Percentiles rank a stretch among this genome's conserved stretches.
These are phyloP conservation scores for Rhodophaea formosa DNA, from an alignment of 2,888 invertebrate species.

Conservation along the genomic window DNA sequence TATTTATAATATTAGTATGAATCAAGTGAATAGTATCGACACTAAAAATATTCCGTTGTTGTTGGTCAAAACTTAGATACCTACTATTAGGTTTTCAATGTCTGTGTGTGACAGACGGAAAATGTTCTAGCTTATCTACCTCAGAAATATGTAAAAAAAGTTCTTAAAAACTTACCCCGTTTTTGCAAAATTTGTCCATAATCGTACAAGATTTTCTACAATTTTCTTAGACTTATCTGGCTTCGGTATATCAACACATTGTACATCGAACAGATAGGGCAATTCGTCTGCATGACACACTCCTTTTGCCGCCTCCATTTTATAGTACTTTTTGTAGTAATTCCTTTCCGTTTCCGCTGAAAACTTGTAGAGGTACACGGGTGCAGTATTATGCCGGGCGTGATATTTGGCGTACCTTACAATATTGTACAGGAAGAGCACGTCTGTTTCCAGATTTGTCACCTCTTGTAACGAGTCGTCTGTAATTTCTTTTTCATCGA, in stretches of 20 bases:
- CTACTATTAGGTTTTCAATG: too few relatives aligned
- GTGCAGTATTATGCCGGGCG: conserved; percentile 35
- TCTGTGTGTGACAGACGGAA: too few relatives aligned
- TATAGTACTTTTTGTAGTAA: conserved; percentile 57
- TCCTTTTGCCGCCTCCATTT: conserved; percentile 56
- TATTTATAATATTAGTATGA: too few relatives aligned
- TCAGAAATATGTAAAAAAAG: too few relatives aligned
- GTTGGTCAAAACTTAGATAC: too few relatives aligned
- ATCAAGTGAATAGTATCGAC: too few relatives aligned
- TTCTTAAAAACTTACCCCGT: conserved; percentile 51
- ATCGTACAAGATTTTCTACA: conserved; percentile 49
- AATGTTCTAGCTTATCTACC: too few relatives aligned
- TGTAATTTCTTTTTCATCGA: conserved; percentile 47
- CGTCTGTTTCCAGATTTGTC: conserved; percentile 56
- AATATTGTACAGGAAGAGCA: conserved; percentile 61
- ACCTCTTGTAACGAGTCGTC: conserved; percentile 49
- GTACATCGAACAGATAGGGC: conserved; percentile 62
- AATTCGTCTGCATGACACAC: conserved; percentile 72
- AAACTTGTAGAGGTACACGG: conserved; percentile 65
- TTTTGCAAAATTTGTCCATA: conserved; percentile 67
- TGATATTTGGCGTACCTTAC: conserved; percentile 59
- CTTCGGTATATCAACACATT: conserved; percentile 57
- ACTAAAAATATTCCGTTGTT: too few relatives aligned
- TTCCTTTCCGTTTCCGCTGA: conserved; percentile 65
- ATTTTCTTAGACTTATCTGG: conserved; percentile 52